These are phyloP conservation scores for Alethe castanea DNA, from an alignment of 2,113 vertebrate species.

Conservation along the genomic window DNA sequence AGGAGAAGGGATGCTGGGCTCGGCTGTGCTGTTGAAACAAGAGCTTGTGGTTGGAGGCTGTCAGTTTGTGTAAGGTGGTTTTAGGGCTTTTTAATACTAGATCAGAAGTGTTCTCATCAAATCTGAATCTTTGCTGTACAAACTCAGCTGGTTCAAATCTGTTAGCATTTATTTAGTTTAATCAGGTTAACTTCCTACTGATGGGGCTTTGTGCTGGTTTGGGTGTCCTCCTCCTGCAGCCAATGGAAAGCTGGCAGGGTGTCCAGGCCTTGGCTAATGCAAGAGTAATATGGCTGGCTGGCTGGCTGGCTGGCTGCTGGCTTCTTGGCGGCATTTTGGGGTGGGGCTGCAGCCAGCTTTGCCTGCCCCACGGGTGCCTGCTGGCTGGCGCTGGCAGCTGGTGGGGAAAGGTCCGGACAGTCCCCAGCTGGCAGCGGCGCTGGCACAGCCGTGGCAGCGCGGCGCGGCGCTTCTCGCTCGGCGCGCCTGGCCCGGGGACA, in stretches of 20 bases:
- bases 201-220: not conserved
- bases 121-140: not conserved
- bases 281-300: not conserved
- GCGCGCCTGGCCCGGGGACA: accelerated
- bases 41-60: not conserved
- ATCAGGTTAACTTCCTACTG: not conserved
- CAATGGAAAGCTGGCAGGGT: not conserved
- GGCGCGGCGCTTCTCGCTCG: accelerated
- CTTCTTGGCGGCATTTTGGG: accelerated
- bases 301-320: not conserved
- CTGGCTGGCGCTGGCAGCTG: not conserved
- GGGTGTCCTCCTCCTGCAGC: not conserved
- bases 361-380: not conserved
- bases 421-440: accelerated
- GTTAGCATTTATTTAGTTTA: not conserved
- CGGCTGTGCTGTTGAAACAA: not conserved
- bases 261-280: not conserved
- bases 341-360: not conserved
- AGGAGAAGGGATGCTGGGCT: not conserved
- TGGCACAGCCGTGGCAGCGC: not conserved
- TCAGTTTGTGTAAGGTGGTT: not conserved
- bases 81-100: not conserved
- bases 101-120: not conserved
- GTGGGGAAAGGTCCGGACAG: accelerated
- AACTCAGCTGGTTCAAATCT: not conserved